A percentile compares a stretch with the other conserved stretches of the same genome.
Evolutionary conservation across 2,888 invertebrate species (phyloP).

Genomic region (Rhabditoides inermis): DNA sequence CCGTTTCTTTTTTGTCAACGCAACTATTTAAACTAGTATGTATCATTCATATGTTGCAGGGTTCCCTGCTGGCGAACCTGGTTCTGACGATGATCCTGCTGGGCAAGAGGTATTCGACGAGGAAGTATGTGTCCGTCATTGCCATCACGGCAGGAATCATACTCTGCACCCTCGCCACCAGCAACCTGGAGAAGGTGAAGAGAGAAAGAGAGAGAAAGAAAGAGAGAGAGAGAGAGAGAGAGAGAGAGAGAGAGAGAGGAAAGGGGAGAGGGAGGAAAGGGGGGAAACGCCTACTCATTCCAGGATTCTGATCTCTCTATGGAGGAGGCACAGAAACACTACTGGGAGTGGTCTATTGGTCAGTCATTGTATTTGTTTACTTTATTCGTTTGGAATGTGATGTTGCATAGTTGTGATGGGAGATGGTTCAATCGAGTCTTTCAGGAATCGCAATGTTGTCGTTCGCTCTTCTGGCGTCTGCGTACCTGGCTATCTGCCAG

Average conservation of each 20-base stretch:
- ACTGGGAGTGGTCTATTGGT: constrained; percentile 44
- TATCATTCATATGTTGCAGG: constrained; percentile 58
- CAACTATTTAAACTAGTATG: too few relatives aligned
- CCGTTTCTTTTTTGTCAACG: not conserved
- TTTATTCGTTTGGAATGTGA: not conserved
- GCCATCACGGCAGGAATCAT: constrained; percentile 89
- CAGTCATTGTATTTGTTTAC: not conserved
- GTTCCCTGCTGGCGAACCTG: constrained; percentile 92
- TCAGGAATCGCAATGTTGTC: constrained; percentile 63
- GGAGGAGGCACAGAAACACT: constrained; percentile 47
- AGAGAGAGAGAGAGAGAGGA: too few relatives aligned
- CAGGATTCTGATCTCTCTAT: constrained; percentile 23
- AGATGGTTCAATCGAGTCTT: not conserved
- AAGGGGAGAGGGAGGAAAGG: too few relatives aligned
- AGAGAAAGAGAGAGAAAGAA: too few relatives aligned
- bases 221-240: too few relatives aligned
- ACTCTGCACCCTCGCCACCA: constrained; percentile 72
- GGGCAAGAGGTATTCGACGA: constrained; percentile 65
- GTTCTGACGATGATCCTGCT: constrained; percentile 82
- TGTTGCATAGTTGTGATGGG: not conserved
- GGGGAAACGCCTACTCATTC: too few relatives aligned
- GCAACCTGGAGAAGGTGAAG: constrained; percentile 57
- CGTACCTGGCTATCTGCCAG: constrained; percentile 62
- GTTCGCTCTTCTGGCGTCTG: constrained; percentile 79
- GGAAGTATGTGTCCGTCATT: constrained; percentile 80